Evolutionary conservation across 2,797 vertebrate genomes (phyloP), one percentile per base, ranked within the genome.

Genomic region (Mormyrops attenuatus): DNA sequence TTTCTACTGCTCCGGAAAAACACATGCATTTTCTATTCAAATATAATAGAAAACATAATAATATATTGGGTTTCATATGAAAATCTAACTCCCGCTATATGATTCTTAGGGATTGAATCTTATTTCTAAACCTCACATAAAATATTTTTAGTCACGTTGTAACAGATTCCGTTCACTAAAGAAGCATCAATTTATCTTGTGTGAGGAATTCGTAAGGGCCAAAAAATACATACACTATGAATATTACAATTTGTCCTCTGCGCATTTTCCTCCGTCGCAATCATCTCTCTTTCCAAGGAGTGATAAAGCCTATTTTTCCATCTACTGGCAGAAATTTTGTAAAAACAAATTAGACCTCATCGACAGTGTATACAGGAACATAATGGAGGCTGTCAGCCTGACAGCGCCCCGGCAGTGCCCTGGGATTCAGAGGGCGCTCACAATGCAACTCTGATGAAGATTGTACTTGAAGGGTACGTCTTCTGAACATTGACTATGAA

Each of bases 361-460:
- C 91, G 92, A 93, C 94, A 92, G 94, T 94, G 93, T 95, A 93
- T 92, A 92, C 91, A 63, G 92, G 93, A 91, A 88, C 92, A 94
- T 95, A 93, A 95, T 95, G 90, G 89, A 91, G 93, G 91, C 92
- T 94, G 94, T 94, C 95, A 94, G 92, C 30, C 13, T 91, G 89
- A 89, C 88, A 91, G 91, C 89, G 91, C 90, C 93, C 88, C 90
- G 13, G 57, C 34, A 49, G 89, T 91, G 91, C 92, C 92, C 92
- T 87, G 90, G 92, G 92, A 94, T 91, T 90, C 91, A 90, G 91
- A 91, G 87, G 89, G 63, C 86, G 90, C 92, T 92, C 92, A 69
- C 89, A 89, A 88, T 91, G 89, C 85, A 92, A 94, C 90, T 3
- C 91, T 95, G 95, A 96, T 94, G 93, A 93, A 95, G 94, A 95